These are phyloP conservation scores for Resseliella maxima DNA, from an alignment of 2,888 invertebrate species.

Conservation along the genomic window DNA sequence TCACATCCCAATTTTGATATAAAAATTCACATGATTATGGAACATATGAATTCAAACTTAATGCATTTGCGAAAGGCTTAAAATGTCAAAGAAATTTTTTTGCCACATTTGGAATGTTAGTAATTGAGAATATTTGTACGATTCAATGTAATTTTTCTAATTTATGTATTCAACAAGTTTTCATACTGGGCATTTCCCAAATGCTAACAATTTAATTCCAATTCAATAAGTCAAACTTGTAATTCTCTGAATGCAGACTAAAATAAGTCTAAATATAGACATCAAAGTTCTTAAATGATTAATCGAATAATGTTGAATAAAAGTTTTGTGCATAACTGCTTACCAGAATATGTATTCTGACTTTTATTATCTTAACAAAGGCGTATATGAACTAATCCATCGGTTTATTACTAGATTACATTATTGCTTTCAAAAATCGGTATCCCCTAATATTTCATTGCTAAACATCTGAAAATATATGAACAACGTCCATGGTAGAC, in stretches of 20 bases:
- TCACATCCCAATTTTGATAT: not conserved
- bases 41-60: not conserved
- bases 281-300: not conserved
- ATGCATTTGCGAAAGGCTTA: not conserved
- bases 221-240: not conserved
- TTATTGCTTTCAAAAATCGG: too few relatives aligned
- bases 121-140: not conserved
- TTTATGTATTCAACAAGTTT: not conserved
- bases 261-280: not conserved
- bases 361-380: too few relatives aligned
- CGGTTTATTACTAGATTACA: not conserved
- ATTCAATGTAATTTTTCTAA: not conserved
- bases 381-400: not conserved
- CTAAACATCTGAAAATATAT: too few relatives aligned
- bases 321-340: not conserved
- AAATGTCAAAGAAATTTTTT: too few relatives aligned
- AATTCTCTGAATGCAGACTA: not conserved
- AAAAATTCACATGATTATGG: not conserved
- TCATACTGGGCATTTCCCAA: not conserved
- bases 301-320: not conserved
- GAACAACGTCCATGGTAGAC: too few relatives aligned
- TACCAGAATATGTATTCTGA: not conserved
- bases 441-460: too few relatives aligned
- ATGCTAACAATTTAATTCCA: not conserved
- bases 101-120: not conserved